These are phyloP conservation scores for Drosophila mimetica DNA, from an alignment of 2,888 invertebrate genomes.

Conservation along the genomic window DNA sequence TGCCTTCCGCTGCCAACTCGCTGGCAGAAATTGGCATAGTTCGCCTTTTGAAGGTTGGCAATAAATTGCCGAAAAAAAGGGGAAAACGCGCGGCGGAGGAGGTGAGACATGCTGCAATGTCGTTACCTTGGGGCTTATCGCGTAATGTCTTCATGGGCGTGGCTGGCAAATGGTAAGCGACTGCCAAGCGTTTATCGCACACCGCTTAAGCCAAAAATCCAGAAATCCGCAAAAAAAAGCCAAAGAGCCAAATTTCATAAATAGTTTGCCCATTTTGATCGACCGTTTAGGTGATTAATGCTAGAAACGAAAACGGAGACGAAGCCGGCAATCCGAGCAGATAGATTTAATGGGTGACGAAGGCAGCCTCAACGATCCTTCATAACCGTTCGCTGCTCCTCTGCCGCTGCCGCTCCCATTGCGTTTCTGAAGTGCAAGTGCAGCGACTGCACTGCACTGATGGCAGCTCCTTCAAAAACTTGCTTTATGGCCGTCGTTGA, in stretches of 20 bases:
- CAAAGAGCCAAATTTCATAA: conserved; percentile 54
- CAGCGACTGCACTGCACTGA: conserved; percentile 24
- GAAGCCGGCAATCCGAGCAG: conserved; percentile 58
- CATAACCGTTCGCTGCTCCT: conserved; percentile 61
- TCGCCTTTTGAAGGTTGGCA: conserved; percentile 63
- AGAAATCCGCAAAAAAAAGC: not conserved
- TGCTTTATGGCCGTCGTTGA: conserved; percentile 76
- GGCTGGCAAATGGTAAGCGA: conserved; percentile 51
- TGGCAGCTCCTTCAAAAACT: conserved; percentile 56
- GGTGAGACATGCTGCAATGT: conserved; percentile 49
- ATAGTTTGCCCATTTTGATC: conserved; percentile 51
- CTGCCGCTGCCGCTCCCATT: conserved; percentile 45
- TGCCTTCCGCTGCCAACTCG: conserved; percentile 20
- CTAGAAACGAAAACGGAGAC: not conserved
- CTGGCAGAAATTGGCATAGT: conserved; percentile 67
- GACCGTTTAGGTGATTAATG: conserved; percentile 57
- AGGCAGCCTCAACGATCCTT: conserved; percentile 48
- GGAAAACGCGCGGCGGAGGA: not conserved
- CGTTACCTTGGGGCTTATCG: conserved; percentile 80
- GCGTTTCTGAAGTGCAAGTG: conserved; percentile 57
- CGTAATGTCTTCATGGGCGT: conserved; percentile 56
- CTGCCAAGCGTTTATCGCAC: conserved; percentile 68
- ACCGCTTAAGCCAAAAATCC: conserved; percentile 39
- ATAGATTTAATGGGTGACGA: conserved; percentile 73
- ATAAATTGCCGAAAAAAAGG: conserved; percentile 61